A percentile compares a stretch with the other conserved stretches of the same genome.
Conservation (phyloP, 2,113 vertebrate genomes). For the Neodontobutis hainanensis region DNA sequence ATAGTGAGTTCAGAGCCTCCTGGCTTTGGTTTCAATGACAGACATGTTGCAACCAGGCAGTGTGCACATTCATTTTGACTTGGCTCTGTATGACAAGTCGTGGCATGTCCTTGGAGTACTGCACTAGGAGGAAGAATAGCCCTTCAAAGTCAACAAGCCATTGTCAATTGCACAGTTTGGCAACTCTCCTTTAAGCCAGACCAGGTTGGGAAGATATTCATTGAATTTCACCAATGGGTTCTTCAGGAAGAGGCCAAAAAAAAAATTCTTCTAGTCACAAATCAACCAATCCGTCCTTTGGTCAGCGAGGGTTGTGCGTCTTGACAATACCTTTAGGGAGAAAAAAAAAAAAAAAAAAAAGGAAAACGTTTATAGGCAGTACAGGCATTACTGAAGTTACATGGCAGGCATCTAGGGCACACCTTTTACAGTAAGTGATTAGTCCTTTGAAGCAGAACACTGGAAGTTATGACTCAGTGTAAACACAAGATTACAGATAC, state of each 20-base stretch:
- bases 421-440: conserved; percentile 23
- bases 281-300: conserved; percentile 54
- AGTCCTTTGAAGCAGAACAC: not conserved
- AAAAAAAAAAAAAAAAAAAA: not conserved
- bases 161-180: conserved; percentile 64
- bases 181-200: conserved; percentile 28
- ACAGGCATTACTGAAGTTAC: not conserved
- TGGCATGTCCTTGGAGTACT: conserved; percentile 29
- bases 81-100: conserved; percentile 31
- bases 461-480: not conserved
- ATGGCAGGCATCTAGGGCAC: not conserved
- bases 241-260: conserved; percentile 32
- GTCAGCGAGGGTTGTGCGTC: conserved; percentile 68
- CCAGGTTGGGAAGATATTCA: conserved; percentile 29
- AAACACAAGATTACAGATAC: not conserved
- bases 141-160: conserved; percentile 60
- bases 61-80: conserved; percentile 48
- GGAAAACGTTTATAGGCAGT: conserved; percentile 6
- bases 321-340: conserved; percentile 73
- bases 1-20: conserved; percentile 34
- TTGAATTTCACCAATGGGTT: conserved; percentile 22
- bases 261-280: conserved; percentile 48
- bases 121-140: conserved; percentile 55
- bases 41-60: conserved; percentile 69
- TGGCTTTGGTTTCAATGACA: conserved; percentile 63